phyloP scores from a whole-genome alignment of 2,113 vertebrate genomes.

The Leuciscus idus region DNA sequence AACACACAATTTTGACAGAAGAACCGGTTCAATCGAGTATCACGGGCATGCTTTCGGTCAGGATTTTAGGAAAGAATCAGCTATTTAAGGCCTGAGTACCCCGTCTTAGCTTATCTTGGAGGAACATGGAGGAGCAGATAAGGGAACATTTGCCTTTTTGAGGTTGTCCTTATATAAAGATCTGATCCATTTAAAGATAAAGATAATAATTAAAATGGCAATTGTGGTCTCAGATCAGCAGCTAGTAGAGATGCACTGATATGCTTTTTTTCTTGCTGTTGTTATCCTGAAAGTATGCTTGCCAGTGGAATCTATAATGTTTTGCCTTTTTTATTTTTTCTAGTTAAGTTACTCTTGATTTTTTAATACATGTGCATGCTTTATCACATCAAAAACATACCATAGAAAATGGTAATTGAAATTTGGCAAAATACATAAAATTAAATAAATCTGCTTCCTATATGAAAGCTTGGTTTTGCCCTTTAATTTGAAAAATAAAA shows the following conservation, averaged over 20 bases:
- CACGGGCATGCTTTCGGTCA: conserved; percentile 16
- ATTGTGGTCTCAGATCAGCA: not conserved
- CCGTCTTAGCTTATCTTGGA: not conserved
- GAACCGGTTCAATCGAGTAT: not conserved
- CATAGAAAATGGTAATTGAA: not conserved
- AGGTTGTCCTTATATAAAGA: conserved; percentile 23
- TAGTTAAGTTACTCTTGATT: no score
- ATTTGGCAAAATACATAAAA: not conserved
- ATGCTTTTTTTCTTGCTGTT: not conserved
- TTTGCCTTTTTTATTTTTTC: no score
- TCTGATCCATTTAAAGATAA: conserved; percentile 31
- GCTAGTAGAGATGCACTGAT: not conserved
- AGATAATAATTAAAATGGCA: not conserved
- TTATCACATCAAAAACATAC: no score
- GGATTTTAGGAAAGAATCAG: not conserved
- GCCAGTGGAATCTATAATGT: no score
- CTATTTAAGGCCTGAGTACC: not conserved
- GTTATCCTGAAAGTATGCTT: not conserved
- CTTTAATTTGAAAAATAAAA: no score
- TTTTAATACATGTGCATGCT: no score
- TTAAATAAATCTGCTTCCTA: not conserved
- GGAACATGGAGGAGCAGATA: conserved; percentile 14
- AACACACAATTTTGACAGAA: not conserved
- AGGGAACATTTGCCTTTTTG: conserved; percentile 1
- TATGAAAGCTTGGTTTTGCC: no score